phyloP scores from a whole-genome alignment of 2,797 vertebrate genomes.

The Manis pentadactyla region DNA sequence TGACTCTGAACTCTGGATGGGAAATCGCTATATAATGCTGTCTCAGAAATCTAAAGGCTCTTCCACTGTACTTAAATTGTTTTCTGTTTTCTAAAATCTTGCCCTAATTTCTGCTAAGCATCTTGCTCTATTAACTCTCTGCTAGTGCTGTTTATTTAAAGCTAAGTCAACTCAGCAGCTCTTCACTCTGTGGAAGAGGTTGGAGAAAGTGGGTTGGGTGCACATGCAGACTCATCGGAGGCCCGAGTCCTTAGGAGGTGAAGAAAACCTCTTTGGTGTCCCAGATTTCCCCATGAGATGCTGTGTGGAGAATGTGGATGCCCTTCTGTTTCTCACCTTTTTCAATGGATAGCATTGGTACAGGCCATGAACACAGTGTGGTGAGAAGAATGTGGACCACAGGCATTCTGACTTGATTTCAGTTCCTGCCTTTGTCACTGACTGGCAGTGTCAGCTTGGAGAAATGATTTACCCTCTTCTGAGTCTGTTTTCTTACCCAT shows the following conservation, averaged over 20 bases:
- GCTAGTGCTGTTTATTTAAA: background rate
- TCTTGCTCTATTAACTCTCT: background rate
- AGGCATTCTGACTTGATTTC: background rate
- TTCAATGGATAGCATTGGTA: rapidly evolving
- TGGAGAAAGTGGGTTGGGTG: background rate
- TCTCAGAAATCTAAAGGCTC: background rate
- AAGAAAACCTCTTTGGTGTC: too few relatives aligned
- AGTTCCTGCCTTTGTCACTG: background rate
- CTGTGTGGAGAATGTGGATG: background rate
- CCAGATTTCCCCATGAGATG: background rate
- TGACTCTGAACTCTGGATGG: background rate
- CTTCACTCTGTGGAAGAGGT: background rate
- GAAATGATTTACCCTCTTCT: background rate
- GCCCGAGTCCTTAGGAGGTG: background rate
- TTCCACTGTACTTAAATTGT: background rate
- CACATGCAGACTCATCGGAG: background rate
- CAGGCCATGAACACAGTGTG: too few relatives aligned
- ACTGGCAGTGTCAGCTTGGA: background rate
- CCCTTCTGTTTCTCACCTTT: rapidly evolving
- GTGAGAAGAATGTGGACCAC: background rate
- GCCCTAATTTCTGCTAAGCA: background rate
- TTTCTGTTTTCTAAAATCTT: background rate
- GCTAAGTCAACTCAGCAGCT: background rate
- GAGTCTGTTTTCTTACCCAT: background rate
- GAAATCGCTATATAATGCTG: background rate